Conservation (phyloP, 2,113 vertebrate genomes). For the Martes martes region DNA sequence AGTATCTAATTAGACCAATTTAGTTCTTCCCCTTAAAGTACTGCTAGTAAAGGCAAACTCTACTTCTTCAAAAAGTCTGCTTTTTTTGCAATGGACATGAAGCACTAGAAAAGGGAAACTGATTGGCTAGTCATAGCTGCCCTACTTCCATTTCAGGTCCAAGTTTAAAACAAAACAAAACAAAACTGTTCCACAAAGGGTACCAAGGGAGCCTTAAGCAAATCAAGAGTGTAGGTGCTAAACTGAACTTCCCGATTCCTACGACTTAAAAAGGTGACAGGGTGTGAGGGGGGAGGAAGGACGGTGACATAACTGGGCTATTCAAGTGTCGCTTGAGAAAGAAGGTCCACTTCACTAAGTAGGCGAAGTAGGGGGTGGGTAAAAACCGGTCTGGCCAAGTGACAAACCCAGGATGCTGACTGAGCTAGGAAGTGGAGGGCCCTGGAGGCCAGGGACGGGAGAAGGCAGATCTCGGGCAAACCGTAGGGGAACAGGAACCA, state of each 20-base stretch:
- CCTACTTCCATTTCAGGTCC: slow-evolving; percentile 63
- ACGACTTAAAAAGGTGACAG: neutral
- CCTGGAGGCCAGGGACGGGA: neutral
- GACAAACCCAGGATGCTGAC: slow-evolving; percentile 13
- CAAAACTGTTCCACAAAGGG: neutral
- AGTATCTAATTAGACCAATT: neutral
- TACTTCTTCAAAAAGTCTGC: slow-evolving; percentile 52
- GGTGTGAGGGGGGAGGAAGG: neutral
- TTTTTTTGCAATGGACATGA: slow-evolving; percentile 20
- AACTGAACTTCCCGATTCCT: neutral
- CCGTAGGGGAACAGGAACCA: neutral
- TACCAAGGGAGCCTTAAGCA: neutral
- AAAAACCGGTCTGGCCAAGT: neutral
- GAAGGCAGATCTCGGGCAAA: neutral
- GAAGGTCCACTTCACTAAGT: neutral
- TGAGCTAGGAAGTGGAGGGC: slow-evolving; percentile 10
- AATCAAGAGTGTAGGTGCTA: neutral
- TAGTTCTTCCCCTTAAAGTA: neutral
- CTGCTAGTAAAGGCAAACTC: neutral
- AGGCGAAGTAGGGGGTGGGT: neutral
- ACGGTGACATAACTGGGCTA: neutral
- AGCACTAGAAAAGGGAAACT: slow-evolving; percentile 43
- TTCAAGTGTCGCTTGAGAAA: neutral
- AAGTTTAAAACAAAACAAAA: neutral
- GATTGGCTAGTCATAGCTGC: slow-evolving; percentile 13